Percentiles rank a stretch among this genome's conserved stretches.
Conservation (phyloP, 2,113 vertebrate species). For the Gallinago jamesoni region DNA sequence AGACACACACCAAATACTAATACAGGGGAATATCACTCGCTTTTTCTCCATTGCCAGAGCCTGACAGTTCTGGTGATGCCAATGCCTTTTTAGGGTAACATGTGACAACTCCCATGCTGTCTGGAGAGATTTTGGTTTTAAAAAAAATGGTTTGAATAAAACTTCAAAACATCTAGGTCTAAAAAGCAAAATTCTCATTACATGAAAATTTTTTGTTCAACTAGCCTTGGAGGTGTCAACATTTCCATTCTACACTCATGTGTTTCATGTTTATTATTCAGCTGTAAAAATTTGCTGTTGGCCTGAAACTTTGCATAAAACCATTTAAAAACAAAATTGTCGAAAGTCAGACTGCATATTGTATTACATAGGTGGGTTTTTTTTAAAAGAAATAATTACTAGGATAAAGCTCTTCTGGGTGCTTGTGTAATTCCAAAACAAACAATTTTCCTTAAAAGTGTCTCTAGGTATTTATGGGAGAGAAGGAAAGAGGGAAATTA, state of each 20-base stretch:
- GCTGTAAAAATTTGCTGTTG: slow-evolving; percentile 3
- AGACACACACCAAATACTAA: not conserved
- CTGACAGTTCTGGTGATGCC: not conserved
- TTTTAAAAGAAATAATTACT: slow-evolving; percentile 12
- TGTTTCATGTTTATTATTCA: slow-evolving; percentile 40
- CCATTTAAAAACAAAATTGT: not conserved
- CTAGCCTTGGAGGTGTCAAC: not conserved
- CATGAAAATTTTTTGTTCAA: not conserved
- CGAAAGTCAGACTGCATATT: not conserved
- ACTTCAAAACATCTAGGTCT: not conserved
- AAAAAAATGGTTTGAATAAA: not conserved
- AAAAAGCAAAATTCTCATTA: not conserved
- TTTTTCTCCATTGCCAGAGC: not conserved
- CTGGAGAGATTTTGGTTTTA: not conserved
- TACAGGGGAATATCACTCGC: fast-evolving
- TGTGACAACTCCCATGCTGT: fast-evolving
- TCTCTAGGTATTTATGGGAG: slow-evolving; percentile 36
- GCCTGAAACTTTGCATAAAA: slow-evolving; percentile 6
- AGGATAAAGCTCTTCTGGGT: slow-evolving; percentile 32
- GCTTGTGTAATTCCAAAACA: slow-evolving; percentile 17
- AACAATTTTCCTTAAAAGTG: slow-evolving; percentile 33
- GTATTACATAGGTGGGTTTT: not conserved
- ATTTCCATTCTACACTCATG: not conserved
- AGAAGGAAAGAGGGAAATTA: slow-evolving; percentile 45
- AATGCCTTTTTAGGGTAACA: not conserved